Evolutionary conservation across 1,140 invertebrate genomes (phyloP).

Genomic region (Plodia interpunctella): DNA sequence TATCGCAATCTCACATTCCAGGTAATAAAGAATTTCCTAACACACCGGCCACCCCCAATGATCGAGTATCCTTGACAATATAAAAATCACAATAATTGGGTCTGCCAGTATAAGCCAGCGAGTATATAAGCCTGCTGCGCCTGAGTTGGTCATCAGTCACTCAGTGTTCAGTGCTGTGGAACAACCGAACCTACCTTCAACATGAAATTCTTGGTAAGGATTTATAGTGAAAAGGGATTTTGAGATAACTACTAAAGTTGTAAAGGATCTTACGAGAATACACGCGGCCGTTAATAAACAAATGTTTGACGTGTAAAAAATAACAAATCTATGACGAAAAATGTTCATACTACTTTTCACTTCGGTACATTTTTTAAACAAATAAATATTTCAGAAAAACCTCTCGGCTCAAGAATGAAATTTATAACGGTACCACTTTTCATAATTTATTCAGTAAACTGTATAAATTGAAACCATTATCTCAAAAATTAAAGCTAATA

Average conservation of each 20-base stretch:
- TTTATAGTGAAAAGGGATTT: neutral
- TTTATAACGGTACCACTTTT: neutral
- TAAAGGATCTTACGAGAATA: neutral
- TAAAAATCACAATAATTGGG: slow-evolving; percentile 19
- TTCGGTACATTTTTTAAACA: too few relatives aligned
- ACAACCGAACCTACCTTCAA: slow-evolving; percentile 30
- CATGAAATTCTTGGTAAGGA: slow-evolving; percentile 62
- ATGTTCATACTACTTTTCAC: too few relatives aligned
- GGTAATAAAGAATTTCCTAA: neutral
- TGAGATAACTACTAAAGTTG: neutral
- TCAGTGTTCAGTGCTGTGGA: slow-evolving; percentile 30
- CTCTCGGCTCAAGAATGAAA: too few relatives aligned
- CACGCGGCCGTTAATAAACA: too few relatives aligned
- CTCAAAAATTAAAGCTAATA: neutral
- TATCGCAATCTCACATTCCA: neutral
- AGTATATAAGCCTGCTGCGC: slow-evolving; percentile 41
- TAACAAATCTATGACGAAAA: too few relatives aligned
- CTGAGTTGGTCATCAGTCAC: slow-evolving; percentile 42
- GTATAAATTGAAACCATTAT: neutral
- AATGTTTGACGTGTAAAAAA: too few relatives aligned
- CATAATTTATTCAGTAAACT: neutral
- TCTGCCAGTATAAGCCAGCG: neutral
- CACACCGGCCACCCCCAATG: slow-evolving; percentile 12
- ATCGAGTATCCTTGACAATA: slow-evolving; percentile 17
- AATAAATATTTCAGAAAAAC: too few relatives aligned